A percentile compares a stretch with the other conserved stretches of the same genome.
These are phyloP conservation scores for Eupristina koningsbergeri DNA, from an alignment of 1,140 invertebrate genomes.

Conservation along the genomic window DNA sequence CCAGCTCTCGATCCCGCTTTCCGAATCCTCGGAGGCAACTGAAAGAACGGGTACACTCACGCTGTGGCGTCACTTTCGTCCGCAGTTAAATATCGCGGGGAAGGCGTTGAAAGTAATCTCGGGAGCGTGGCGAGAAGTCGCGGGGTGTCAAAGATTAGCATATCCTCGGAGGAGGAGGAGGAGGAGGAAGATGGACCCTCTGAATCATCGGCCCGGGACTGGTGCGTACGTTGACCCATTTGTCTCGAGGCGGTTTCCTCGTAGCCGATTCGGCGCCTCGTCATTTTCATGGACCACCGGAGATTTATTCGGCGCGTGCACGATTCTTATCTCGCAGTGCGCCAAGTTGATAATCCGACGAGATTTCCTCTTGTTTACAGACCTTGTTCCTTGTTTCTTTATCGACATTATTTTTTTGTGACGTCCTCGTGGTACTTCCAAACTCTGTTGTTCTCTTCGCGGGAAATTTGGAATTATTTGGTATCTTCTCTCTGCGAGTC, in stretches of 20 bases:
- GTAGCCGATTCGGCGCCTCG: slow-evolving; percentile 34
- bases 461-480: too few species aligned
- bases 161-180: too few species aligned
- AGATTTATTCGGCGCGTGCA: background rate
- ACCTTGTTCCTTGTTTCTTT: slow-evolving; percentile 1
- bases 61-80: too few species aligned
- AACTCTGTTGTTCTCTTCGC: background rate
- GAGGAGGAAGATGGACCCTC: too few species aligned
- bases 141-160: background rate
- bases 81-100: too few species aligned
- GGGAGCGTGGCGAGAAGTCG: background rate
- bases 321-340: slow-evolving; percentile 23
- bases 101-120: too few species aligned
- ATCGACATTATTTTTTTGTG: background rate
- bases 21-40: too few species aligned
- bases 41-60: too few species aligned
- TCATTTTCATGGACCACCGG: slow-evolving; percentile 41
- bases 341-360: slow-evolving; percentile 34
- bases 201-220: background rate
- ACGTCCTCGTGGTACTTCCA: background rate
- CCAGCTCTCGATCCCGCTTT: too few species aligned
- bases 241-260: slow-evolving; percentile 40
- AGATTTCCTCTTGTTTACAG: slow-evolving; percentile 34
- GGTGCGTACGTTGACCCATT: slow-evolving; percentile 51
- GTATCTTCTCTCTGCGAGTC: too few species aligned